Percentiles rank a stretch among this genome's conserved stretches.
These are phyloP conservation scores for Drosophila bocki DNA, from an alignment of 1,140 invertebrate genomes.

Conservation along the genomic window DNA sequence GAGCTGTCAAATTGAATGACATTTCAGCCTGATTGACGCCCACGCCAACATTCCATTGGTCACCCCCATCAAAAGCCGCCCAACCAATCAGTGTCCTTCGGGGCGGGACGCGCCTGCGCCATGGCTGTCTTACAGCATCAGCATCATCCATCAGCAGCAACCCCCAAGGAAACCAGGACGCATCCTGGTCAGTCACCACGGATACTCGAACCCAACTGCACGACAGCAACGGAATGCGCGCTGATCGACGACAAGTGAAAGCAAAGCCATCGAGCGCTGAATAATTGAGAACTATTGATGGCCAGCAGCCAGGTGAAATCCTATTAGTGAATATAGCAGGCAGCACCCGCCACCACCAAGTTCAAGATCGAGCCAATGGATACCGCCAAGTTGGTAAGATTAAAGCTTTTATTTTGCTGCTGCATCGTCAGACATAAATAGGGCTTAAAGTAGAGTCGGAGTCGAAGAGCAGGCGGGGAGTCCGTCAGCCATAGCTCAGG, in stretches of 20 bases:
- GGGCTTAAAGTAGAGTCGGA: constrained; percentile 21
- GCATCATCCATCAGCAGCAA: constrained; percentile 44
- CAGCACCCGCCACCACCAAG: constrained; percentile 39
- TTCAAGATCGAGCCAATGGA: constrained; percentile 64
- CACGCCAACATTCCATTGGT: constrained; percentile 41
- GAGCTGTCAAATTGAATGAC: constrained; percentile 11
- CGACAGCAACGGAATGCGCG: constrained; percentile 60
- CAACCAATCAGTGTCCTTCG: constrained; percentile 47
- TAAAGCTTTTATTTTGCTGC: constrained; percentile 74
- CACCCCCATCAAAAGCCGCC: not conserved
- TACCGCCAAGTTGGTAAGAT: constrained; percentile 78
- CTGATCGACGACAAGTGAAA: constrained; percentile 57
- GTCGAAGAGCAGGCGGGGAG: not conserved
- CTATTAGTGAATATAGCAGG: constrained; percentile 58
- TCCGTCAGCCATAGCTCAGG: constrained; percentile 89
- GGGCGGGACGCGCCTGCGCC: constrained; percentile 66
- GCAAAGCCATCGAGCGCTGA: constrained; percentile 52
- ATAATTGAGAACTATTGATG: constrained; percentile 78
- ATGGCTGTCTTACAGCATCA: constrained; percentile 42
- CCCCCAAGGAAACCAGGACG: constrained; percentile 27
- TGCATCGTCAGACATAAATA: constrained; percentile 53
- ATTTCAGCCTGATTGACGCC: constrained; percentile 20
- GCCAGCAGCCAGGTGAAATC: constrained; percentile 58
- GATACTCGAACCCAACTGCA: constrained; percentile 60
- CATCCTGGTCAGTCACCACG: constrained; percentile 57